Evolutionary conservation across 2,888 invertebrate genomes (phyloP).

Genomic region (Synergus gifuensis): DNA sequence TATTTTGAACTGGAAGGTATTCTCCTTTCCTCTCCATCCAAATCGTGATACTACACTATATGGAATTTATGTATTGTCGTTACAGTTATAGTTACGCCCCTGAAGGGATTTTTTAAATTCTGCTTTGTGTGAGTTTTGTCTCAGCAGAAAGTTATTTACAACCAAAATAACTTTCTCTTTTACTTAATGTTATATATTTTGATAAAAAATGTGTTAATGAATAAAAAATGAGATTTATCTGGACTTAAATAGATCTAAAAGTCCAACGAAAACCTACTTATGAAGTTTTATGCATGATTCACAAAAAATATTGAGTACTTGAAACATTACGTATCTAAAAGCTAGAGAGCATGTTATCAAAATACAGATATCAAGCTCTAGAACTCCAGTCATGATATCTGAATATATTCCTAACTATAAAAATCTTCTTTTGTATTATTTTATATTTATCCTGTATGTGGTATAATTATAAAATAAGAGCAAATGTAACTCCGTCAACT

Average conservation of each 20-base stretch:
- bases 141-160: constrained; percentile 1
- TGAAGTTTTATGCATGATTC: not conserved
- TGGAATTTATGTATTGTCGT: too few species aligned
- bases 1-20: not conserved
- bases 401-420: not conserved
- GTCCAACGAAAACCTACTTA: not conserved
- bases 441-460: not conserved
- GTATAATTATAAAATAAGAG: too few species aligned
- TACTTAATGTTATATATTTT: constrained; percentile 12
- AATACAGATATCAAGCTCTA: constrained; percentile 21
- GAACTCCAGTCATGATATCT: not conserved
- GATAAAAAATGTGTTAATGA: not conserved
- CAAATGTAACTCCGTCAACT: too few species aligned
- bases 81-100: constrained; percentile 12
- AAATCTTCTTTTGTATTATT: constrained; percentile 1
- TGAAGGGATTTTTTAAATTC: constrained; percentile 12
- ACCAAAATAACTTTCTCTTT: constrained; percentile 11
- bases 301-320: not conserved
- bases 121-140: not conserved
- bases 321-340: not conserved
- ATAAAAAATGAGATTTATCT: not conserved
- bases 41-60: too few species aligned
- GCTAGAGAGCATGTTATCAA: constrained; percentile 18
- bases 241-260: not conserved
- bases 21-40: too few species aligned